phyloP scores from a whole-genome alignment of 2,113 vertebrate species.

The Atherinomorus stipes region DNA sequence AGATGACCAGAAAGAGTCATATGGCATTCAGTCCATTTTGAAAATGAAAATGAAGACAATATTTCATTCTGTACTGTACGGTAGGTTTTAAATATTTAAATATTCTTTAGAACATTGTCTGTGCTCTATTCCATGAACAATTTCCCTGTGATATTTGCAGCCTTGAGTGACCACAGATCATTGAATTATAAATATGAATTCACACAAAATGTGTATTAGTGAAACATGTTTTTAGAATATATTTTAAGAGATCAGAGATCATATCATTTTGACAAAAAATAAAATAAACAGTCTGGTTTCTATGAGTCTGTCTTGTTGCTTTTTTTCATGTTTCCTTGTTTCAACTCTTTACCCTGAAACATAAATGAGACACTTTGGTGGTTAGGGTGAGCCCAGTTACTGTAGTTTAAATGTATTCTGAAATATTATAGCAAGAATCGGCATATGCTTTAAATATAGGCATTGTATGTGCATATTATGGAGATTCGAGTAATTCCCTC shows the following conservation, averaged over 20 bases:
- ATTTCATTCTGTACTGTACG: not conserved
- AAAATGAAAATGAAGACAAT: not conserved
- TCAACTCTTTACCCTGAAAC: too few species aligned
- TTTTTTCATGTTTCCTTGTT: not conserved
- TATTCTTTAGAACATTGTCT: not conserved
- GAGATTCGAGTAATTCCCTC: too few species aligned
- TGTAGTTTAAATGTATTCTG: not conserved
- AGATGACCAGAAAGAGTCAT: slow-evolving; percentile 17
- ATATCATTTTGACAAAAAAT: too few species aligned
- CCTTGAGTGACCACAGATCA: not conserved
- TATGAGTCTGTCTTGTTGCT: not conserved
- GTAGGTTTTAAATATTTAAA: slow-evolving; percentile 1
- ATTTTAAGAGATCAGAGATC: too few species aligned
- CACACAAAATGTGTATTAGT: not conserved
- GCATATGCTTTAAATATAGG: too few species aligned
- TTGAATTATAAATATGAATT: not conserved
- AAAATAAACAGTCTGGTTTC: not conserved
- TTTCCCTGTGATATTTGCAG: not conserved
- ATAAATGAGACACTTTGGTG: too few species aligned
- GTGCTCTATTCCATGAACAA: too few species aligned
- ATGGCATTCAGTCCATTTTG: slow-evolving; percentile 10
- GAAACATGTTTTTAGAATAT: too few species aligned
- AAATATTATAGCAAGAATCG: too few species aligned
- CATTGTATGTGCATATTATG: too few species aligned
- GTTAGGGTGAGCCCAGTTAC: not conserved